A percentile compares a stretch with the other conserved stretches of the same genome.
phyloP scores from a whole-genome alignment of 2,797 vertebrate genomes.

The Semotilus atromaculatus region DNA sequence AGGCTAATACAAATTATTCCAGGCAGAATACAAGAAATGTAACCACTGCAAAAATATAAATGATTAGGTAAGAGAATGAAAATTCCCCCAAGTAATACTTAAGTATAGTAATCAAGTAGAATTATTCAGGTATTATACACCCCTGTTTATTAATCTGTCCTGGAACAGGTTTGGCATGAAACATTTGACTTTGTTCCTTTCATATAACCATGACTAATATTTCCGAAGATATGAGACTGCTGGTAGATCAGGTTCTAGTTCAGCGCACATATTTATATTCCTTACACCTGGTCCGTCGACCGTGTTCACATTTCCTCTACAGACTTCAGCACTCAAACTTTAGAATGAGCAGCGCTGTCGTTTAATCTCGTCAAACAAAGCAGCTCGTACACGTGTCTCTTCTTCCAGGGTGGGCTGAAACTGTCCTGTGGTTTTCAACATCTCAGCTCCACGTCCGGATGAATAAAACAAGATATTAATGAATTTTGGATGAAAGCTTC shows the following conservation, averaged over 20 bases:
- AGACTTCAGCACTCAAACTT: conserved; percentile 15
- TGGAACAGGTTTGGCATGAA: neutral
- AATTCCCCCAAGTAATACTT: neutral
- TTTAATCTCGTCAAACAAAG: conserved; percentile 53
- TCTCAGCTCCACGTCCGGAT: conserved; percentile 76
- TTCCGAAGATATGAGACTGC: conserved; percentile 1
- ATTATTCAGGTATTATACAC: neutral
- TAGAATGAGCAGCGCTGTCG: conserved; percentile 31
- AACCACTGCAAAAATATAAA: neutral
- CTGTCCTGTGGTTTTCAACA: conserved; percentile 75
- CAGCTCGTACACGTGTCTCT: conserved; percentile 50
- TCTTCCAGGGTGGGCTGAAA: conserved; percentile 68
- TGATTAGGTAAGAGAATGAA: neutral
- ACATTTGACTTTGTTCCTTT: neutral
- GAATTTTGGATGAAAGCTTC: conserved; percentile 82
- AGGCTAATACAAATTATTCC: neutral
- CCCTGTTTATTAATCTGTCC: neutral
- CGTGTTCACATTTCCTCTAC: conserved; percentile 17
- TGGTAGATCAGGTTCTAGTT: conserved; percentile 4
- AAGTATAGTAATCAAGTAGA: too few relatives aligned
- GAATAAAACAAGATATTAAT: conserved; percentile 86
- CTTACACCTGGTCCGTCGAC: neutral
- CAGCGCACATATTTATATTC: conserved; percentile 7
- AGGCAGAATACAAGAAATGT: neutral
- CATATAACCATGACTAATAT: neutral